Evolutionary conservation across 2,888 invertebrate species (phyloP), one percentile per base, ranked within the genome.

Genomic region (Heteromurus nitidus): DNA sequence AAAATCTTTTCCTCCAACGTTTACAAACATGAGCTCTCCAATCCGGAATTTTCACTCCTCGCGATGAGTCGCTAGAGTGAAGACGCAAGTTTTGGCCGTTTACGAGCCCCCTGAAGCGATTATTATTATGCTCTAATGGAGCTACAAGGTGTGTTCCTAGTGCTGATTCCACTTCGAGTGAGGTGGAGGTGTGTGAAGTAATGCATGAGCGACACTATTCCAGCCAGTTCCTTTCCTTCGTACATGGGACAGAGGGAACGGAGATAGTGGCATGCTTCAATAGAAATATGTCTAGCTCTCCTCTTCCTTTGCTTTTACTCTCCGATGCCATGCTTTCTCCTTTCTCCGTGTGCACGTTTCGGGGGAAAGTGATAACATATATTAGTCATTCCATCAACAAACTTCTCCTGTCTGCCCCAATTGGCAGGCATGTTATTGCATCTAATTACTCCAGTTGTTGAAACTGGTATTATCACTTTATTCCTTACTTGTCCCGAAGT

Each of bases 351-450:
- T 20, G 3, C 1, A 47, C 44, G 68, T 60, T 68, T 24, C 22
- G 20, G 68, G 47, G 65, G 50, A 75, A 68, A 76, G 67, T 47
- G 60, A 76, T 68, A 68, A 68, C 67, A n/a, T n/a, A n/a, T 75
- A 36, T 31, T 26, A 30, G 42, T 20, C 9, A 24, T 26, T 65
- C 44, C 53, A 28, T 42, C 55, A 65, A 75, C 75, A n/a, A 42
- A 42, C 64, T 44, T 64, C 36, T 58, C 26, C 13, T 58, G 11
- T 30, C 30, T 18, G 31, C 22, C 28, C 26, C 60, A 62, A 20
- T 69, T 62, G 70, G 26, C 58, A 68, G 50, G 44, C 70, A 64
- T 77, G 76, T 22, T 64, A 31, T 26, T 53, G 69, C 70, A 77
- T 70, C 69, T 77, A 77, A 77, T 77, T 77, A 70, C 55, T 22